These are phyloP conservation scores for Orchestes rusci DNA, from an alignment of 2,888 invertebrate species.

Conservation along the genomic window DNA sequence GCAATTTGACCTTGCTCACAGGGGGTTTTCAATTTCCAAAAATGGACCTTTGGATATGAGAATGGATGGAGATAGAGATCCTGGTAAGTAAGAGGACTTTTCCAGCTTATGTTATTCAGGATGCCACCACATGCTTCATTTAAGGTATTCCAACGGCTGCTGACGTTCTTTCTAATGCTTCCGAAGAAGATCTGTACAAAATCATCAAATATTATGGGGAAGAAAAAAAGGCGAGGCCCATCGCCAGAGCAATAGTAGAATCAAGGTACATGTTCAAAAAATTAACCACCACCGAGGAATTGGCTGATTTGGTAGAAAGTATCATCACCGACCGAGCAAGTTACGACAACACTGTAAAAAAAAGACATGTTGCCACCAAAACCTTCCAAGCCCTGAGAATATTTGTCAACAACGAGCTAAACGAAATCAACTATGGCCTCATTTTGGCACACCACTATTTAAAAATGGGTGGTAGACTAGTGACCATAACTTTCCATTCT, in stretches of 20 bases:
- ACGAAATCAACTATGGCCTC: slow-evolving; percentile 87
- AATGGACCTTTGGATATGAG: slow-evolving; percentile 93
- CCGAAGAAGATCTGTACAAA: slow-evolving; percentile 69
- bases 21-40: slow-evolving; percentile 81
- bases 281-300: slow-evolving; percentile 74
- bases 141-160: slow-evolving; percentile 63
- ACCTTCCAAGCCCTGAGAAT: slow-evolving; percentile 90
- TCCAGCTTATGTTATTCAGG: neutral
- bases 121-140: slow-evolving; percentile 7
- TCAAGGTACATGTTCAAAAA: slow-evolving; percentile 55
- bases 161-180: slow-evolving; percentile 74
- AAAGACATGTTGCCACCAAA: slow-evolving; percentile 80
- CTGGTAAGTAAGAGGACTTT: slow-evolving; percentile 44
- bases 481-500: slow-evolving; percentile 86
- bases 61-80: slow-evolving; percentile 75
- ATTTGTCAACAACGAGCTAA: slow-evolving; percentile 93
- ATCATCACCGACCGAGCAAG: slow-evolving; percentile 46
- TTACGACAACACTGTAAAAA: slow-evolving; percentile 65
- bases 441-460: slow-evolving; percentile 68
- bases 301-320: slow-evolving; percentile 52
- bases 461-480: slow-evolving; percentile 69
- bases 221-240: slow-evolving; percentile 78
- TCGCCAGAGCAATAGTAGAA: slow-evolving; percentile 82
- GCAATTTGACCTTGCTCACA: slow-evolving; percentile 75
- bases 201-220: slow-evolving; percentile 91